phyloP scores from a whole-genome alignment of 2,888 invertebrate genomes.

The Auanema sp. region DNA sequence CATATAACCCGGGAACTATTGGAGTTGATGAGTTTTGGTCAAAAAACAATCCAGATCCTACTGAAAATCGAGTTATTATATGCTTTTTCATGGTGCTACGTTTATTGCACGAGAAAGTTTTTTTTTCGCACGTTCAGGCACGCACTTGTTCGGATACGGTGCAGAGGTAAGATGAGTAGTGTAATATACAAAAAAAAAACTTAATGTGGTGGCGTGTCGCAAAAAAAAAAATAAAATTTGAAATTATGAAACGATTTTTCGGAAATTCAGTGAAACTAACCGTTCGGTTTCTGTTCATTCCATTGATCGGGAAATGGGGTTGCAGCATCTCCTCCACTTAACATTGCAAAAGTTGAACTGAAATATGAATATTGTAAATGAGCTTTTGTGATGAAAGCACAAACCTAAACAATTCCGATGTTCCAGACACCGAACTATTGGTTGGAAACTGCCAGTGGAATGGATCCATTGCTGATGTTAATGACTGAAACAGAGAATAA shows the following conservation, averaged over 20 bases:
- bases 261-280: not conserved
- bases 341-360: slow-evolving; percentile 48
- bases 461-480: slow-evolving; percentile 15
- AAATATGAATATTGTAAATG: slow-evolving; percentile 11
- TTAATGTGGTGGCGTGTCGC: not conserved
- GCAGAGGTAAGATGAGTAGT: slow-evolving; percentile 1
- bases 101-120: too few species aligned
- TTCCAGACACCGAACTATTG: slow-evolving; percentile 30
- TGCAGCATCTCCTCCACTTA: slow-evolving; percentile 27
- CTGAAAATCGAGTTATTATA: too few species aligned
- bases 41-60: too few species aligned
- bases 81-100: too few species aligned
- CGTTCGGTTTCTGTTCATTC: slow-evolving; percentile 3
- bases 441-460: slow-evolving; percentile 19
- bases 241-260: not conserved
- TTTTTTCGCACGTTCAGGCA: too few species aligned
- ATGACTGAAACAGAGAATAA: not conserved
- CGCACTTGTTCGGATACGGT: too few species aligned
- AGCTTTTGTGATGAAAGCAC: not conserved
- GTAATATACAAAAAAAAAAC: slow-evolving; percentile 10
- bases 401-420: slow-evolving; percentile 38
- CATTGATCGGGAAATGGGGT: slow-evolving; percentile 19
- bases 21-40: too few species aligned
- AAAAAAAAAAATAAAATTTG: not conserved
- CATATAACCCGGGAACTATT: too few species aligned